Conservation (phyloP, 2,888 invertebrate genomes). For the Pachliopta kotzebuea region DNA sequence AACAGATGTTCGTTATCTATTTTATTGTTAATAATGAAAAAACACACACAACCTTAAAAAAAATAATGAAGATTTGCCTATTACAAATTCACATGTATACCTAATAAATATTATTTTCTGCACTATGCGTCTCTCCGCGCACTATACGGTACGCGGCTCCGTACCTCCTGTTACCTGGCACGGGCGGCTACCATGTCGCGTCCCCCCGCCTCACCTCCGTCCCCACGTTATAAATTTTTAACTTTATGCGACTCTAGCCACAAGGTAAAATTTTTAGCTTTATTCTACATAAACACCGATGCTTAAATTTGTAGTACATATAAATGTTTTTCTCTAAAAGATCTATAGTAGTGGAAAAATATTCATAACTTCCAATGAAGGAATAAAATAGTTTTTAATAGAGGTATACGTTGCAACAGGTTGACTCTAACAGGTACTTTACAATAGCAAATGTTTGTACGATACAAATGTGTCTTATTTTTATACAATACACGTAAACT, state of each 20-base stretch:
- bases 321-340: not conserved
- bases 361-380: not conserved
- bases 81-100: not conserved
- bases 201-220: constrained; percentile 41
- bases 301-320: no score
- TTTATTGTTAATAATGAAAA: not conserved
- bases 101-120: constrained; percentile 33
- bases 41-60: not conserved
- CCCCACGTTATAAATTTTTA: constrained; percentile 40
- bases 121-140: constrained; percentile 15
- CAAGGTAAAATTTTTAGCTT: constrained; percentile 37
- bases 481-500: not conserved
- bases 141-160: constrained; percentile 50
- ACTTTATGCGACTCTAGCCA: not conserved
- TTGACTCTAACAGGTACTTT: constrained; percentile 13
- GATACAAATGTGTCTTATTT: not conserved
- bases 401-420: constrained; percentile 20
- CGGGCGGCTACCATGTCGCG: constrained; percentile 54
- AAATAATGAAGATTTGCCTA: not conserved
- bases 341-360: not conserved
- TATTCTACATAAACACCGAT: constrained; percentile 14
- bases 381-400: constrained; percentile 6
- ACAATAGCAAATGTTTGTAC: not conserved
- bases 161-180: constrained; percentile 80
- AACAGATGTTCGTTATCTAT: no score